These are phyloP conservation scores for Agonopterix subpropinquella DNA, from an alignment of 2,888 invertebrate genomes.

Conservation along the genomic window DNA sequence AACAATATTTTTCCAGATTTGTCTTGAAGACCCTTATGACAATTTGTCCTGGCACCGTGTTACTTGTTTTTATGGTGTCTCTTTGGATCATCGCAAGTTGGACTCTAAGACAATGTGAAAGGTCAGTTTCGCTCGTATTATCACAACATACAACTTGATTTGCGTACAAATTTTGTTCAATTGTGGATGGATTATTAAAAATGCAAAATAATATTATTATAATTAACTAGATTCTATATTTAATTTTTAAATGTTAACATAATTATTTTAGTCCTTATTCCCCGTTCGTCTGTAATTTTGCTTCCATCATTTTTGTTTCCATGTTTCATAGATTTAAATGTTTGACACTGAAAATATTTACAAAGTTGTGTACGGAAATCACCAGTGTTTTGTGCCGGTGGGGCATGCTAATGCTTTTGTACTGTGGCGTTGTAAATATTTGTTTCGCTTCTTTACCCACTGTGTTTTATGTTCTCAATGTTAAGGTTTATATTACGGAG, in stretches of 20 bases:
- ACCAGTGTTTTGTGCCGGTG: constrained; percentile 55
- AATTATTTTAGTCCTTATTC: constrained; percentile 15
- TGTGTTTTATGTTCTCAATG: constrained; percentile 50
- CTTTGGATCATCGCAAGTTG: constrained; percentile 99
- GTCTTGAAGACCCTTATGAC: constrained; percentile 99
- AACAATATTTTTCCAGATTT: constrained; percentile 72
- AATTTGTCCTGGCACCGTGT: constrained; percentile 98
- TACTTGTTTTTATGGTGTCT: constrained; percentile 99
- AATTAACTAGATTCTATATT: no score
- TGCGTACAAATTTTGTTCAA: neutral
- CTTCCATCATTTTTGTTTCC: constrained; percentile 45
- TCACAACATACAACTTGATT: constrained; percentile 4
- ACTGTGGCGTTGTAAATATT: constrained; percentile 62
- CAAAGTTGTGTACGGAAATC: constrained; percentile 20
- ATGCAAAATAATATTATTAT: no score
- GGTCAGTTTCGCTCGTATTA: constrained; percentile 77
- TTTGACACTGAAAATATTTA: constrained; percentile 21
- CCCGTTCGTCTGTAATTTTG: constrained; percentile 35
- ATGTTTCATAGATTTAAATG: constrained; percentile 29
- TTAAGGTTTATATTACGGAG: constrained; percentile 39
- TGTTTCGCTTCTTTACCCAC: constrained; percentile 56
- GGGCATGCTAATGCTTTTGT: constrained; percentile 68
- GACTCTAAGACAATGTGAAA: constrained; percentile 98
- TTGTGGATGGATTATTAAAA: no score
- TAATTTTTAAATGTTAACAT: neutral